These are phyloP conservation scores for Campoletis raptor DNA, from an alignment of 2,888 invertebrate genomes.

Conservation along the genomic window DNA sequence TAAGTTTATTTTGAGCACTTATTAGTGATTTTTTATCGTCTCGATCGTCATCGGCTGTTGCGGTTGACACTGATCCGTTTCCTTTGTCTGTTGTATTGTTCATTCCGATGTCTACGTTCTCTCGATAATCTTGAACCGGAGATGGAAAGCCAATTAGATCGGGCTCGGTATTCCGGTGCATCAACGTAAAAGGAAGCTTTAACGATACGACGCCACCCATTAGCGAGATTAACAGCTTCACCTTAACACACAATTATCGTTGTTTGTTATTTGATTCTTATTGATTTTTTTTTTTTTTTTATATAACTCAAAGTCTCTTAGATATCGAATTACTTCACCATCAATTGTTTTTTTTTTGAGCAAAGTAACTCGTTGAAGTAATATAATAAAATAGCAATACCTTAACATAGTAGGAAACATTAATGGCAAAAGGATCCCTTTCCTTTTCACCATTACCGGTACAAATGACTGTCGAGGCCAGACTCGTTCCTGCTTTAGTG, in stretches of 20 bases:
- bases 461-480: conserved; percentile 87
- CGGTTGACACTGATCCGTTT: conserved; percentile 31
- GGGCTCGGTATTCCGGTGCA: conserved; percentile 90
- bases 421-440: conserved; percentile 95
- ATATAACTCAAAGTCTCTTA: too few relatives aligned
- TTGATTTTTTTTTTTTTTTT: background rate
- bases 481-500: conserved; percentile 86
- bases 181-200: conserved; percentile 92
- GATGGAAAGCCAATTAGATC: conserved; percentile 86
- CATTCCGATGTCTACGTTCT: conserved; percentile 37
- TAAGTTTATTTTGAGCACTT: conserved; percentile 47
- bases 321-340: background rate
- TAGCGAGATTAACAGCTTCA: conserved; percentile 92
- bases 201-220: conserved; percentile 93
- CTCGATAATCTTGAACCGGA: conserved; percentile 70
- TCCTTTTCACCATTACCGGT: conserved; percentile 88
- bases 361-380: background rate
- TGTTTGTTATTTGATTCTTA: background rate
- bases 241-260: conserved; percentile 77
- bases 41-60: conserved; percentile 44
- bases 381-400: conserved; percentile 77
- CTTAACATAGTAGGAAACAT: conserved; percentile 96
- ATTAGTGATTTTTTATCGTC: conserved; percentile 40
- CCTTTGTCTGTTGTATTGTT: conserved; percentile 68
- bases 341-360: background rate